Conservation (phyloP, 2,113 vertebrate species). For the Neoarius graeffei region DNA sequence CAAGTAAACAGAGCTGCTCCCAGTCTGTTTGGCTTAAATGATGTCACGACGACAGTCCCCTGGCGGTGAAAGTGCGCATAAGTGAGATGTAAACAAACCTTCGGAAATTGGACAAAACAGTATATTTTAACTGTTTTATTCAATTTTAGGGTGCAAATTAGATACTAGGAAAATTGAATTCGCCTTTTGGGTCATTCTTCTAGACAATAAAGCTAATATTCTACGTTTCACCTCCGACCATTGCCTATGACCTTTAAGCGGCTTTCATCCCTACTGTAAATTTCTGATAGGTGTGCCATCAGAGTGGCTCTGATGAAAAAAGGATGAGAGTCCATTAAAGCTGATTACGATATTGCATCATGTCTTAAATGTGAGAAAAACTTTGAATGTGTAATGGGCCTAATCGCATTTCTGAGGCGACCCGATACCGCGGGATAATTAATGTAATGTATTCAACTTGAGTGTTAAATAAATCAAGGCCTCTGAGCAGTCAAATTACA, state of each 20-base stretch:
- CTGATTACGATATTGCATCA: slow-evolving; percentile 14
- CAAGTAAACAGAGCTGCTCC: too few species aligned
- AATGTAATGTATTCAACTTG: slow-evolving; percentile 18
- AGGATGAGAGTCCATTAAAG: neutral
- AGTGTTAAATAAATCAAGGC: slow-evolving; percentile 26
- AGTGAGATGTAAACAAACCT: too few species aligned
- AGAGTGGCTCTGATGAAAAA: neutral
- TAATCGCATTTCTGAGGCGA: slow-evolving; percentile 11
- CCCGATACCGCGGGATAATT: slow-evolving; percentile 21
- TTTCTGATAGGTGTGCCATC: neutral
- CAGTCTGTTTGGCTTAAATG: too few species aligned
- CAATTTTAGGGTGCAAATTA: too few species aligned
- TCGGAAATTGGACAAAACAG: too few species aligned
- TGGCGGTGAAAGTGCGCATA: too few species aligned
- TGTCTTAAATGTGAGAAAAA: slow-evolving; percentile 13
- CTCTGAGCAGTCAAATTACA: neutral
- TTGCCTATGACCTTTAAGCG: neutral
- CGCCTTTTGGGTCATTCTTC: too few species aligned
- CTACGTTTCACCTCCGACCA: too few species aligned
- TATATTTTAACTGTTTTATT: too few species aligned
- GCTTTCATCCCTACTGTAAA: neutral
- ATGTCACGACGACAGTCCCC: too few species aligned
- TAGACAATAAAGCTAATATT: too few species aligned
- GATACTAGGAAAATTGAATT: too few species aligned
- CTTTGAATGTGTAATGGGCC: slow-evolving; percentile 15